These are phyloP conservation scores for Stichopus chloronotus DNA, from an alignment of 35 echinoderm and acorn worm genomes.

Conservation along the genomic window DNA sequence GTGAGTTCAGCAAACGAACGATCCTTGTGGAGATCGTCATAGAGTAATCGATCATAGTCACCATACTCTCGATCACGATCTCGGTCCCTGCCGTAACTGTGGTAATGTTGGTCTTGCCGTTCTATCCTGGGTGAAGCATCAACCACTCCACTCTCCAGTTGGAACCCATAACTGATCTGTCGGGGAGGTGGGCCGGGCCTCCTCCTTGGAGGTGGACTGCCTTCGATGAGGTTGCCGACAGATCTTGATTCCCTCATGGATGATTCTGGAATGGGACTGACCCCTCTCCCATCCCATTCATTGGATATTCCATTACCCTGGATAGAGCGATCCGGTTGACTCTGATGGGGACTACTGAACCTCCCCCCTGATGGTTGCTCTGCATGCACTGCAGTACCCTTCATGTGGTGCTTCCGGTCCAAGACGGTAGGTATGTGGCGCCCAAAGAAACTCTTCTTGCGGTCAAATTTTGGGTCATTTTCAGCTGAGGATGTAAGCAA, in stretches of 20 bases:
- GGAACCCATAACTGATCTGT: constrained; percentile 48
- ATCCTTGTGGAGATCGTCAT: constrained; percentile 71
- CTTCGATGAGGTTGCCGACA: constrained; percentile 84
- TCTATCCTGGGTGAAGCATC: constrained; percentile 34
- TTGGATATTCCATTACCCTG: constrained; percentile 78
- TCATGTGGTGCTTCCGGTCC: constrained; percentile 81
- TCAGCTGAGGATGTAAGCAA: constrained; percentile 34
- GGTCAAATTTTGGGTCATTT: constrained; percentile 78
- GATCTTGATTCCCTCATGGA: constrained; percentile 74
- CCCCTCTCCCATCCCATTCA: constrained; percentile 88
- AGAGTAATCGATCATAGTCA: constrained; percentile 47
- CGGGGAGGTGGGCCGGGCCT: constrained; percentile 42
- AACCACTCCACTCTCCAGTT: constrained; percentile 2
- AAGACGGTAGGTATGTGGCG: constrained; percentile 60
- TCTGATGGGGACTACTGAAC: constrained; percentile 32
- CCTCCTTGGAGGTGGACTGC: constrained; percentile 50
- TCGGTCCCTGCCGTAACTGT: constrained; percentile 45
- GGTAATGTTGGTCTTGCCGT: constrained; percentile 41
- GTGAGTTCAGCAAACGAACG: constrained; percentile 88
- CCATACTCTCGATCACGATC: constrained; percentile 43
- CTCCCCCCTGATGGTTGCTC: not conserved
- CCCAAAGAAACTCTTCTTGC: constrained; percentile 99
- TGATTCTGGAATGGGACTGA: constrained; percentile 66
- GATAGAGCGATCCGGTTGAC: constrained; percentile 50
- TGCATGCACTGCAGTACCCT: constrained; percentile 74